phyloP scores from a whole-genome alignment of 2,888 invertebrate species.

The Boloria selene region DNA sequence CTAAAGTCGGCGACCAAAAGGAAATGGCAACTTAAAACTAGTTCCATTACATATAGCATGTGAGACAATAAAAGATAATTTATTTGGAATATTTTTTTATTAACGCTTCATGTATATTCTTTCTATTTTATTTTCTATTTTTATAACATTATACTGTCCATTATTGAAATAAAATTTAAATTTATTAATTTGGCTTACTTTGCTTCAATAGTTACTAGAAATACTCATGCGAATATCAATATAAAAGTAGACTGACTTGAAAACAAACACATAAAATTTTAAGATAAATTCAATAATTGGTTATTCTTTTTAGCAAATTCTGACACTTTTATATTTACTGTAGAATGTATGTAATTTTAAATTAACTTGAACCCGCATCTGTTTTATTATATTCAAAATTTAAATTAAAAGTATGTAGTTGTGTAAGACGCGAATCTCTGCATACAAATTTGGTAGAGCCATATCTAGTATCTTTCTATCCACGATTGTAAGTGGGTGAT shows the following conservation, averaged over 20 bases:
- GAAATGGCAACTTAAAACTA: not conserved
- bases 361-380: constrained; percentile 1
- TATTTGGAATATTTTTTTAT: not conserved
- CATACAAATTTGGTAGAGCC: constrained; percentile 50
- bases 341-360: not conserved
- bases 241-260: too few species aligned
- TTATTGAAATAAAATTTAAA: too few species aligned
- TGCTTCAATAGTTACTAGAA: too few species aligned
- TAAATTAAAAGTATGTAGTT: constrained; percentile 32
- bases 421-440: constrained; percentile 42
- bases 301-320: too few species aligned
- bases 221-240: too few species aligned
- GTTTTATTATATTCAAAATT: constrained; percentile 33
- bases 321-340: too few species aligned
- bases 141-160: too few species aligned
- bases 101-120: too few species aligned
- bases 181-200: too few species aligned
- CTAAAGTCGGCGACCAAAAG: constrained; percentile 44
- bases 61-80: not conserved
- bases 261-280: too few species aligned
- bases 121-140: too few species aligned
- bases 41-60: not conserved
- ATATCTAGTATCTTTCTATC: constrained; percentile 67
- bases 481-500: constrained; percentile 64
- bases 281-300: too few species aligned